Evolutionary conservation across 1,140 invertebrate species (phyloP).

Genomic region (Reticulitermes speratus): DNA sequence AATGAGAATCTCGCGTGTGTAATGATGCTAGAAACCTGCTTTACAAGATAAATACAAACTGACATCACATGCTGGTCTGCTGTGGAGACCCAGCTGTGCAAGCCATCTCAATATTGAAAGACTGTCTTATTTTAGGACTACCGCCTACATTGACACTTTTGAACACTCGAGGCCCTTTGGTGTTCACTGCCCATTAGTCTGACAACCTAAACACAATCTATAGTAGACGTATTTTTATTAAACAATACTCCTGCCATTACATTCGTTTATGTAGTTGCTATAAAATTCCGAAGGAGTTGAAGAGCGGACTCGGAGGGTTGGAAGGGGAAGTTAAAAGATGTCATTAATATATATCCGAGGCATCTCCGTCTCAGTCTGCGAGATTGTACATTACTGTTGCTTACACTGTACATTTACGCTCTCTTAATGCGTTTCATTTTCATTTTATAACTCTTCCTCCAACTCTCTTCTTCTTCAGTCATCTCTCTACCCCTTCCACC

Average conservation of each 20-base stretch:
- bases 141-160: too few relatives aligned
- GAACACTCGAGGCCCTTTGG: too few relatives aligned
- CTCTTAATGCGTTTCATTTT: slow-evolving; percentile 25
- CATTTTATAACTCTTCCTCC: slow-evolving; percentile 27
- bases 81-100: too few relatives aligned
- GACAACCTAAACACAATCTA: not conserved
- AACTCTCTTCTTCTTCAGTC: slow-evolving; percentile 19
- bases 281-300: not conserved
- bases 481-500: not conserved
- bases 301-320: not conserved
- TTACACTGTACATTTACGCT: slow-evolving; percentile 12
- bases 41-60: too few relatives aligned
- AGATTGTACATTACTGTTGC: slow-evolving; percentile 22
- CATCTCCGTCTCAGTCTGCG: not conserved
- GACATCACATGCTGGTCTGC: too few relatives aligned
- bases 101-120: too few relatives aligned
- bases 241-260: not conserved
- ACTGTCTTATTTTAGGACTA: too few relatives aligned
- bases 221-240: not conserved
- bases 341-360: slow-evolving; percentile 4
- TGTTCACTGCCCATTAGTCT: too few relatives aligned
- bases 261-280: not conserved
- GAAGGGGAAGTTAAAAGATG: not conserved
- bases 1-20: too few relatives aligned
- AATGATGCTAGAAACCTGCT: too few relatives aligned